Evolutionary conservation across 2,797 vertebrate species (phyloP).

Genomic region (Apodemus agrarius): DNA sequence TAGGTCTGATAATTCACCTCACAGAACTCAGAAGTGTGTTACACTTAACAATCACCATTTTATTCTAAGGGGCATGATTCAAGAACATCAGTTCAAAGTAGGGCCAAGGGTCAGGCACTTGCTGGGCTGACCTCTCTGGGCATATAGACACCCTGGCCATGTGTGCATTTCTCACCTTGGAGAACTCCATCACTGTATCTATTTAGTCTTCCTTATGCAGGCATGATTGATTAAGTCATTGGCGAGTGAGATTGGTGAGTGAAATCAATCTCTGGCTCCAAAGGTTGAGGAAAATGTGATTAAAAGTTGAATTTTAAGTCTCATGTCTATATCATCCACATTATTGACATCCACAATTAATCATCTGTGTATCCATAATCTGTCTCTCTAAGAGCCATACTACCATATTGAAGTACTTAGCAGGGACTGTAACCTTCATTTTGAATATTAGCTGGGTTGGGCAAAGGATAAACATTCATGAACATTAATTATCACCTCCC

Average conservation of each 20-base stretch:
- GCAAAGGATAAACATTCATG: background rate
- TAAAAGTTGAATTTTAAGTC: background rate
- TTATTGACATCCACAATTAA: background rate
- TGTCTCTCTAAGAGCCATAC: background rate
- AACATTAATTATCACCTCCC: background rate
- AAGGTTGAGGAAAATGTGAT: background rate
- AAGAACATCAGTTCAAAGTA: background rate
- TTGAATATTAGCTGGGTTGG: background rate
- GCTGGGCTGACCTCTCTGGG: background rate
- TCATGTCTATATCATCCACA: background rate
- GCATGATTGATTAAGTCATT: background rate
- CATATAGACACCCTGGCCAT: background rate
- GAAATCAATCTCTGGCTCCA: background rate
- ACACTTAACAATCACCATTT: background rate
- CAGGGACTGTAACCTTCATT: background rate
- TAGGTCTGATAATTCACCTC: conserved; percentile 1
- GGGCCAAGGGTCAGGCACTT: background rate
- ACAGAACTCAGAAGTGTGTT: background rate
- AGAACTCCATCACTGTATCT: background rate
- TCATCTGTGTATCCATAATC: background rate
- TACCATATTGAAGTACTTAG: background rate
- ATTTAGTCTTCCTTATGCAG: background rate
- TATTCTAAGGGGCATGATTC: background rate
- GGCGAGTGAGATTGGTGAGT: background rate
- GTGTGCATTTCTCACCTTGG: background rate